These are phyloP conservation scores for Lepidurus apus DNA, from an alignment of 1,140 invertebrate genomes.

Conservation along the genomic window DNA sequence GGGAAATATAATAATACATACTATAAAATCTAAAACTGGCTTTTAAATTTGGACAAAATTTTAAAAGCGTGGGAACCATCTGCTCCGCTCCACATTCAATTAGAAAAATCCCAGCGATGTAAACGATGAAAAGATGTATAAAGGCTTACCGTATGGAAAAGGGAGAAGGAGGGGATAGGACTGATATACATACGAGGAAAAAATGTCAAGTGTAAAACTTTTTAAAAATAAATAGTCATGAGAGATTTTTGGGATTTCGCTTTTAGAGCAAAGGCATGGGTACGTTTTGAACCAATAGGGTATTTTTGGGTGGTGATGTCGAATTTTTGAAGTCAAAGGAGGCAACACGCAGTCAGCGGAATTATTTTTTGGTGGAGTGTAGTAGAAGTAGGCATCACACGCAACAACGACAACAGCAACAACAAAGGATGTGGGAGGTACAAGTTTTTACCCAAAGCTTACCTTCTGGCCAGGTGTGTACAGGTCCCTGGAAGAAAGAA, in stretches of 20 bases:
- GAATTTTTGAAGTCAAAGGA: background rate
- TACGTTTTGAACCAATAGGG: background rate
- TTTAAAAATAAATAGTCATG: background rate
- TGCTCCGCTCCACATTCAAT: background rate
- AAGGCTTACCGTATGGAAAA: background rate
- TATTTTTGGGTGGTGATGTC: background rate
- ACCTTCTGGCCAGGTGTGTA: constrained; percentile 20
- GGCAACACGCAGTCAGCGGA: too few species aligned
- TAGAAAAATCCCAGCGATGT: background rate
- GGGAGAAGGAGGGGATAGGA: background rate
- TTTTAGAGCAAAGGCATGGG: too few species aligned
- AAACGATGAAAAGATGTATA: background rate
- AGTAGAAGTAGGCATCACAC: constrained; percentile 18
- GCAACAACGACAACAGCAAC: constrained; percentile 18
- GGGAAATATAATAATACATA: too few species aligned
- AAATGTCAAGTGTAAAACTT: background rate
- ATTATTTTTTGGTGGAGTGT: background rate
- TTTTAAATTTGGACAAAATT: too few species aligned
- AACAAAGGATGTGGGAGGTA: constrained; percentile 21
- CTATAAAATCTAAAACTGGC: too few species aligned
- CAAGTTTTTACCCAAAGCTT: constrained; percentile 11
- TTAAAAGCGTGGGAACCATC: too few species aligned
- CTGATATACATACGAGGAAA: background rate
- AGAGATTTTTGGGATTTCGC: too few species aligned
- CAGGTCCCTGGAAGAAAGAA: constrained; percentile 21